phyloP scores from a whole-genome alignment of 2,888 invertebrate species.

The Yponomeuta evonymella region DNA sequence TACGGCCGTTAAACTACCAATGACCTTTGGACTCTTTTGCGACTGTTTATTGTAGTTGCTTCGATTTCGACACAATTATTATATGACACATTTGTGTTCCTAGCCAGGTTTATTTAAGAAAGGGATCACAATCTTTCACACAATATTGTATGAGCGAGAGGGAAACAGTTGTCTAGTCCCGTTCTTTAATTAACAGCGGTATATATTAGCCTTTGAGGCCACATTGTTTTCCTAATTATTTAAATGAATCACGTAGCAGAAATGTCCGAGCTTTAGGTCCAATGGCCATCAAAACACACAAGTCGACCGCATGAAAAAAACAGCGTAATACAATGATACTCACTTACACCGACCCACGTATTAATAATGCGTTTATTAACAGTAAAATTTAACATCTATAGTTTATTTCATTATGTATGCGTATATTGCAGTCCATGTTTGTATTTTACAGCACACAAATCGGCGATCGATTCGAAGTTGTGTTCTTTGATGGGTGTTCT shows the following conservation, averaged over 20 bases:
- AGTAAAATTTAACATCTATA: slow-evolving; percentile 51
- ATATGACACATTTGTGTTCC: too few species aligned
- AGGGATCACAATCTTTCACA: too few species aligned
- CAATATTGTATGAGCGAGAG: too few species aligned
- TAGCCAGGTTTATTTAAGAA: too few species aligned
- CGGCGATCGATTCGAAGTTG: slow-evolving; percentile 24
- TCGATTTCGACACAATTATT: too few species aligned
- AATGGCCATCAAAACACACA: not conserved
- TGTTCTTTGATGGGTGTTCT: slow-evolving; percentile 41
- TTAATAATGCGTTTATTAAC: slow-evolving; percentile 51
- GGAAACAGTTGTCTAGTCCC: too few species aligned
- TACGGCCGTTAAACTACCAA: too few species aligned
- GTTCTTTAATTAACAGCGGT: too few species aligned
- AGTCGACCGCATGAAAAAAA: not conserved
- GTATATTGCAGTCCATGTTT: slow-evolving; percentile 51
- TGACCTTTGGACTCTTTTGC: too few species aligned
- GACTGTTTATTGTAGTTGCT: too few species aligned
- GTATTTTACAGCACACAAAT: slow-evolving; percentile 44
- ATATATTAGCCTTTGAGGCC: too few species aligned
- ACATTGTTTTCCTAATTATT: not conserved
- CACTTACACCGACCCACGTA: slow-evolving; percentile 59
- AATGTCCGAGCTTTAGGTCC: not conserved
- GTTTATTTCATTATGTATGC: slow-evolving; percentile 36
- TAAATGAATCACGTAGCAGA: not conserved
- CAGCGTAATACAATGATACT: slow-evolving; percentile 21